Conservation (phyloP, 2,797 vertebrate species). For the Malurus leucopterus region DNA sequence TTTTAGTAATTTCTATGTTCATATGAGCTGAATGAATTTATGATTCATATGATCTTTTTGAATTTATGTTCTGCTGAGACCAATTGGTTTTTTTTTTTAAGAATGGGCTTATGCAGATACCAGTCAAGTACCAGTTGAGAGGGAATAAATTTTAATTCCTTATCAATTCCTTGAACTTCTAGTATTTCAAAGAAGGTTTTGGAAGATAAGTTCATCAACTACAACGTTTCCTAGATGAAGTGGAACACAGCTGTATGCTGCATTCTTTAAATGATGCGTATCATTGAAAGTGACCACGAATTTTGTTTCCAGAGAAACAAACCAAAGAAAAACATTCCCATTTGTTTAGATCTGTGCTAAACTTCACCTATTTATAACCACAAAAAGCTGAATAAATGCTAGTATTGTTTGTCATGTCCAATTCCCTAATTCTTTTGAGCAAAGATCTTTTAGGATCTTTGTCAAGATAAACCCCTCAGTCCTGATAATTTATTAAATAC, state of each 20-base stretch:
- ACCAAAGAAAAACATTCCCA: background rate
- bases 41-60: background rate
- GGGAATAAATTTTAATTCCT: background rate
- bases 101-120: background rate
- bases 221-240: background rate
- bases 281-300: background rate
- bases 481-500: background rate
- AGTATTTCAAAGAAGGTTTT: background rate
- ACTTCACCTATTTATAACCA: background rate
- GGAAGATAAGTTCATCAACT: background rate
- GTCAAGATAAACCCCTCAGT: background rate
- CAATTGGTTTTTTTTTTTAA: background rate
- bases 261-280: background rate
- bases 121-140: background rate
- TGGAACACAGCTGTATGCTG: background rate
- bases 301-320: slow-evolving; percentile 4
- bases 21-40: background rate
- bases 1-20: background rate
- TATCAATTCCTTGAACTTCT: background rate
- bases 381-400: background rate
- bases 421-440: background rate
- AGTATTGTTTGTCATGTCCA: background rate
- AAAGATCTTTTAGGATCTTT: background rate
- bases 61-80: background rate
- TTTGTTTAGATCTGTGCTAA: background rate